A percentile compares a stretch with the other conserved stretches of the same genome.
Conservation (phyloP, 2,113 vertebrate genomes). For the Calidris pugnax region DNA sequence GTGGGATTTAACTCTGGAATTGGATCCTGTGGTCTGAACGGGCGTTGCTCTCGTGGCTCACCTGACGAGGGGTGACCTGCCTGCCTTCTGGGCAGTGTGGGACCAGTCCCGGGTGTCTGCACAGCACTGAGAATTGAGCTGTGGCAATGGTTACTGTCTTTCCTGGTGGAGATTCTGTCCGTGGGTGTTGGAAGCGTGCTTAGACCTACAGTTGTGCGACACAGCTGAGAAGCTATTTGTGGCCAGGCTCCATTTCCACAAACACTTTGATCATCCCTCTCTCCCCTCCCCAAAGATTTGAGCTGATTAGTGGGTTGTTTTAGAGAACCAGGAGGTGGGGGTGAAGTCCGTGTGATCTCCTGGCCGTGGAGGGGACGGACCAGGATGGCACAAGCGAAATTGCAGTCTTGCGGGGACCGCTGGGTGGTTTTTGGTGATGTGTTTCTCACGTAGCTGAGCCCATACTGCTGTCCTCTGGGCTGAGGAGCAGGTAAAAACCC, state of each 20-base stretch:
- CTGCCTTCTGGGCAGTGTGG: background rate
- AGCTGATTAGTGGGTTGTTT: background rate
- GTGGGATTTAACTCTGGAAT: background rate
- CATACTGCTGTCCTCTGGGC: background rate
- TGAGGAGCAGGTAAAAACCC: background rate
- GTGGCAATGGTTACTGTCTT: background rate
- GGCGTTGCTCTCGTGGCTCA: background rate
- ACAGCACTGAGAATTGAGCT: background rate
- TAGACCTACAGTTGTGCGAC: background rate
- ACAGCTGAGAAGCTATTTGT: background rate
- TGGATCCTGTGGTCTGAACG: background rate
- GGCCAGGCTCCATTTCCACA: background rate
- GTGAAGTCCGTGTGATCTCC: background rate
- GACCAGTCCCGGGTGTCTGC: background rate
- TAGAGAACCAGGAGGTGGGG: background rate
- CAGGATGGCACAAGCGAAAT: background rate
- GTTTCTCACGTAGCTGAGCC: background rate
- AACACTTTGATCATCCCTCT: background rate
- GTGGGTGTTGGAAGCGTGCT: background rate
- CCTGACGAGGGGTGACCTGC: background rate
- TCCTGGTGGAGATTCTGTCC: background rate
- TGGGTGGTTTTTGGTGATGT: background rate
- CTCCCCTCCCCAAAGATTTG: background rate
- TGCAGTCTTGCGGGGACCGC: background rate
- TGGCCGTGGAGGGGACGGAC: background rate